These are phyloP conservation scores for Bradysia coprophila DNA, from an alignment of 1,140 invertebrate genomes.

Conservation along the genomic window DNA sequence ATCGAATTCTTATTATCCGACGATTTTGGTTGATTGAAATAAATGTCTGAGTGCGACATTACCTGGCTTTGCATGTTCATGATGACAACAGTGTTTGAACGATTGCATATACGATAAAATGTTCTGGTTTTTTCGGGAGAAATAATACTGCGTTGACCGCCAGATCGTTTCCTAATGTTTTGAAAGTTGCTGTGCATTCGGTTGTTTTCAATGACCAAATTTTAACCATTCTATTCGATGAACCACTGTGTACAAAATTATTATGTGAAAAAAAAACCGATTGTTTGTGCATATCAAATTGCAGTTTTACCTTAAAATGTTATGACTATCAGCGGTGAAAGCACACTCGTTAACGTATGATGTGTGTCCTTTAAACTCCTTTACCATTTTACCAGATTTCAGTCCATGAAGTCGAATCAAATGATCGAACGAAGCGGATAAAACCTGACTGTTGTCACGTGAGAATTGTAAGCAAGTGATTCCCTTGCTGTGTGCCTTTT, in stretches of 20 bases:
- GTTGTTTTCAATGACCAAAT: slow-evolving; percentile 94
- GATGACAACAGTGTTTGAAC: slow-evolving; percentile 91
- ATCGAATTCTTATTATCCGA: too few species aligned
- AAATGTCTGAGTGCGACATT: too few species aligned
- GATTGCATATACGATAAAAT: slow-evolving; percentile 97
- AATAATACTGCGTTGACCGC: slow-evolving; percentile 86
- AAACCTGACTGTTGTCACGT: slow-evolving; percentile 89
- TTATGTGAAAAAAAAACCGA: too few species aligned
- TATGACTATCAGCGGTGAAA: slow-evolving; percentile 85
- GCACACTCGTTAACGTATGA: slow-evolving; percentile 97
- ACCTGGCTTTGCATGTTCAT: slow-evolving; percentile 99
- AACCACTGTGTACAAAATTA: slow-evolving; percentile 91
- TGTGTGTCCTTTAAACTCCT: slow-evolving; percentile 88
- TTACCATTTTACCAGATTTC: slow-evolving; percentile 94
- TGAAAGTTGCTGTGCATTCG: slow-evolving; percentile 90
- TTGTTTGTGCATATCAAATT: too few species aligned
- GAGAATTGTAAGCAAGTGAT: slow-evolving; percentile 94
- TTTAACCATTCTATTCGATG: slow-evolving; percentile 94
- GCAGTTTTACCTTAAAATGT: slow-evolving; percentile 53
- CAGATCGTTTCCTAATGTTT: slow-evolving; percentile 81
- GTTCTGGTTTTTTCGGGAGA: slow-evolving; percentile 87
- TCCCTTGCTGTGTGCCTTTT: slow-evolving; percentile 90
- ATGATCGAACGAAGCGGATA: slow-evolving; percentile 91
- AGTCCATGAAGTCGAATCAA: slow-evolving; percentile 92
- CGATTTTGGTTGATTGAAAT: too few species aligned